Evolutionary conservation across 1,140 invertebrate species (phyloP), one percentile per base, ranked within the genome.

Genomic region (Coelopa frigida): DNA sequence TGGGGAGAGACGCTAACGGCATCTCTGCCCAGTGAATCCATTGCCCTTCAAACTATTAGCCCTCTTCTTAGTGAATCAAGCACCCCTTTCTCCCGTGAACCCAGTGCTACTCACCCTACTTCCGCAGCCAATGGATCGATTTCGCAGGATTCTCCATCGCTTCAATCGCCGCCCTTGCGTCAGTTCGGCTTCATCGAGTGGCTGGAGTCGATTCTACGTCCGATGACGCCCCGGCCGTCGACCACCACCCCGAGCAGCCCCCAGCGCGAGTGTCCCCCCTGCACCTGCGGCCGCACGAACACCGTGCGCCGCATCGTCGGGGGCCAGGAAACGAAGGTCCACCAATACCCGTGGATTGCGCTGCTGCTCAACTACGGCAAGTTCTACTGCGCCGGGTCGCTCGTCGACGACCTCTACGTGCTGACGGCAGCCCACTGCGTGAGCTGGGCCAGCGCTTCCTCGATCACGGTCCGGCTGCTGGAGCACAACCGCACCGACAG

Each of bases 371-470:
- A 80, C 59, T 73, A 71, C 37, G 73, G 74, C n/a, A 72, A 74
- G 46, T 83, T 84, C 64, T 84, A 84, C 56, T 86, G 83, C 45
- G 82, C 80, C 1, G 81, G 72, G 12, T 72, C 78, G 5, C 64
- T 84, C 27, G 77, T 84, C 48, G 83, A 75, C 54, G 75, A 79
- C 49, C 69, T 72, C 53, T 70, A 52, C 59, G 70, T 68, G 70
- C 65, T 54, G 20, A 83, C 83, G 0, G 85, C 85, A 0, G 81
- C 82, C 0, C 84, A 87, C 61, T 87, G 84, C 54, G 75, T 85
- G 26, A 78, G 80, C 46, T 63, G 83, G 12, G 84, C 87, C 58
- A 73, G 79, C 7, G 73, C 67, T 36, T 74, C 75, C 20, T 73
- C 74, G 35, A 78, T 89, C 31, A 68, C 70, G 1, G 77, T 84